phyloP scores from a whole-genome alignment of 1,140 invertebrate genomes.

The Trissolcus basalis region DNA sequence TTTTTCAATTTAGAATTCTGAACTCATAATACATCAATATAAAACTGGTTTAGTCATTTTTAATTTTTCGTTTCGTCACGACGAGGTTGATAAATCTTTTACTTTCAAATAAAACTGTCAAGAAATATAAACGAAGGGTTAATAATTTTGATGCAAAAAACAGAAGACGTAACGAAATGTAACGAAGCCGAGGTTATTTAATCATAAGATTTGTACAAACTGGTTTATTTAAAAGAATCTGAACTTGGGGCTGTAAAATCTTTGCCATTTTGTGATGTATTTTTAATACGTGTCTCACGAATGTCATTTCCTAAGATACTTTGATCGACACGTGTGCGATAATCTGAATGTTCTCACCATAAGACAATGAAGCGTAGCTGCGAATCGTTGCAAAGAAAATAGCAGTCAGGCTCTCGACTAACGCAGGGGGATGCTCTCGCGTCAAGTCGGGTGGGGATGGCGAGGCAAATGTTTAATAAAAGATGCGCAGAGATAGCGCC shows the following conservation, averaged over 20 bases:
- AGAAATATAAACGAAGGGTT: no score
- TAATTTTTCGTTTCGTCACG: no score
- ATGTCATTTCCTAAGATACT: constrained; percentile 58
- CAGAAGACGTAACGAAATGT: no score
- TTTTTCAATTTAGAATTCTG: no score
- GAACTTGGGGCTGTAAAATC: constrained; percentile 7
- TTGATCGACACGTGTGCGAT: constrained; percentile 56
- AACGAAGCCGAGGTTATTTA: no score
- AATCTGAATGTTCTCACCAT: constrained; percentile 60
- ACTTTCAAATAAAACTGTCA: no score
- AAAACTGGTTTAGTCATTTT: no score
- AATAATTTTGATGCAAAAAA: no score
- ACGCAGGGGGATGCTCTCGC: constrained; percentile 45
- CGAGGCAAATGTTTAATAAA: constrained; percentile 75
- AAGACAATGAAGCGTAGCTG: constrained; percentile 58
- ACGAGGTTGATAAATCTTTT: no score
- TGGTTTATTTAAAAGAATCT: no score
- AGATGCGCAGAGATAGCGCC: constrained; percentile 77
- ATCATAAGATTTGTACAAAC: no score
- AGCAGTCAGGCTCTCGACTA: constrained; percentile 63
- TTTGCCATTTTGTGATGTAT: constrained; percentile 39
- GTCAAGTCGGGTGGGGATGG: constrained; percentile 45
- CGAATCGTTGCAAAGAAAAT: constrained; percentile 65
- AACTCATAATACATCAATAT: no score
- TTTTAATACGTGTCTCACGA: constrained; percentile 49